Evolutionary conservation across 2,888 invertebrate genomes (phyloP).

Genomic region (Melanostoma mellinum): DNA sequence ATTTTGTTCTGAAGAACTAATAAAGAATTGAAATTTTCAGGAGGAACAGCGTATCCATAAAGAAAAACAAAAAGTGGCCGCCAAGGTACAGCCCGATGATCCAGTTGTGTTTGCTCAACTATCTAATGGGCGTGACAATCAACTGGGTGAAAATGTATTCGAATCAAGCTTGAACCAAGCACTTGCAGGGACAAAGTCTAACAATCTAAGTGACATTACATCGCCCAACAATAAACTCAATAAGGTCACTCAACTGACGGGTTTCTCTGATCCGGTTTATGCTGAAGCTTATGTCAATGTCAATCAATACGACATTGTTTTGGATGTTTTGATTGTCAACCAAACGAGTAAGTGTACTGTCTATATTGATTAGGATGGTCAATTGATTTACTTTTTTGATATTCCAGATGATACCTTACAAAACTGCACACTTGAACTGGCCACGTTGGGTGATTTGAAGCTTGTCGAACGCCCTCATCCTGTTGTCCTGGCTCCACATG

Average conservation of each 20-base stretch:
- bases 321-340: constrained; percentile 98
- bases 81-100: constrained; percentile 91
- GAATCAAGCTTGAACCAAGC: constrained; percentile 96
- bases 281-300: constrained; percentile 99
- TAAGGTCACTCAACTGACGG: constrained; percentile 97
- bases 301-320: constrained; percentile 98
- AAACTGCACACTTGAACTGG: constrained; percentile 98
- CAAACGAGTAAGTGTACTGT: constrained; percentile 88
- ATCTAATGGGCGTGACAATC: constrained; percentile 85
- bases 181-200: constrained; percentile 86
- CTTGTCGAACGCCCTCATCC: constrained; percentile 98
- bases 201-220: constrained; percentile 82
- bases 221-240: constrained; percentile 85
- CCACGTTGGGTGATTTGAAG: constrained; percentile 98
- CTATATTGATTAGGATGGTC: background rate
- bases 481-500: constrained; percentile 96
- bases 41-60: constrained; percentile 82
- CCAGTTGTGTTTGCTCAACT: constrained; percentile 92
- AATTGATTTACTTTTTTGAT: background rate
- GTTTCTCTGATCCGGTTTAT: constrained; percentile 99
- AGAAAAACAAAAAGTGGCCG: constrained; percentile 87
- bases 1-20: background rate
- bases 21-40: constrained; percentile 33
- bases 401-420: constrained; percentile 93
- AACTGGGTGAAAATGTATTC: constrained; percentile 89